Evolutionary conservation across 2,888 invertebrate species (phyloP).

Genomic region (Caenorhabditis auriculariae): DNA sequence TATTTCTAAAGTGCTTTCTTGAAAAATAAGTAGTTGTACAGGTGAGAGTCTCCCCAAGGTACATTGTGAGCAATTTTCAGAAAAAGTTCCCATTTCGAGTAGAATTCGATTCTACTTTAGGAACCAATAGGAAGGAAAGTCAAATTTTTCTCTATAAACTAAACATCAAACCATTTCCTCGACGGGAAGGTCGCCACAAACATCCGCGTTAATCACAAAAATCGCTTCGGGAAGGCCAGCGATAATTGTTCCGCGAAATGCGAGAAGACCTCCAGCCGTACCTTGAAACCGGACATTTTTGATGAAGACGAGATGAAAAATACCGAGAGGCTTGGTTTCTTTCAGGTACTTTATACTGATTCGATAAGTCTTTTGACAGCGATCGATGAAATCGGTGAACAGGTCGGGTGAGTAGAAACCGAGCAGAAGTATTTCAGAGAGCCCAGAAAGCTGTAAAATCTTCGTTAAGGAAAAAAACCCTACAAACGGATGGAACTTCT

Average conservation of each 20-base stretch:
- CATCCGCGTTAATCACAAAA: conserved; percentile 94
- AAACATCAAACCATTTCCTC: conserved; percentile 72
- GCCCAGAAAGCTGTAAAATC: conserved; percentile 72
- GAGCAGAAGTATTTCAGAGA: conserved; percentile 88
- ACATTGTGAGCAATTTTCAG: too few relatives aligned
- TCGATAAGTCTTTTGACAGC: conserved; percentile 66
- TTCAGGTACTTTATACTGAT: conserved; percentile 75
- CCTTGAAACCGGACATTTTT: conserved; percentile 64
- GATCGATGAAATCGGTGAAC: conserved; percentile 82
- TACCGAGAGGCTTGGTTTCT: conserved; percentile 81
- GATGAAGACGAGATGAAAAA: conserved; percentile 1
- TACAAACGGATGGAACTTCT: too few relatives aligned
- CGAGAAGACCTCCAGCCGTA: conserved; percentile 93
- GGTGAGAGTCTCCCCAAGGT: too few relatives aligned
- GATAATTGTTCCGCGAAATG: conserved; percentile 82
- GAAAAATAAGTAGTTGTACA: too few relatives aligned
- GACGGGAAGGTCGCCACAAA: conserved; percentile 89
- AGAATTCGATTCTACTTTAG: too few relatives aligned
- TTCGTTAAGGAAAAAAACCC: neutral
- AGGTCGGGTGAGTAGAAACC: conserved; percentile 86
- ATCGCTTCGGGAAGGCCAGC: conserved; percentile 65
- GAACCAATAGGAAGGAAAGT: conserved; percentile 35
- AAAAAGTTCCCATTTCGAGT: too few relatives aligned
- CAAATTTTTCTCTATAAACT: too few relatives aligned
- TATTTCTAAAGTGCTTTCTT: too few relatives aligned